Base-by-base conservation (phyloP, 2,888 invertebrate species). In the Anodontia alba region DNA sequence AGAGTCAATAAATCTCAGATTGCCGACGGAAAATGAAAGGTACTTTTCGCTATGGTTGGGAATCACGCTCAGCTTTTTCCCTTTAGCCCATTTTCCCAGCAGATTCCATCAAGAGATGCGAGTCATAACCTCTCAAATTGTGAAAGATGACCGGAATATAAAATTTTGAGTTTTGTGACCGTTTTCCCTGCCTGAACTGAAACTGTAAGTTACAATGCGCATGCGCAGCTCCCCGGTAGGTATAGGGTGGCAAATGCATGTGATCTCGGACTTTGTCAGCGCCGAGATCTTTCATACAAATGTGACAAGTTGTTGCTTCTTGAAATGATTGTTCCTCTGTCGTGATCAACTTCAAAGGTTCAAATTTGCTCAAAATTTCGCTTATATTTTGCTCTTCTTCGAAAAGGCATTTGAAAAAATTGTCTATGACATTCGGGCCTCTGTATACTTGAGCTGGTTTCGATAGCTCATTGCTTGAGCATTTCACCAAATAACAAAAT, bases 401-500 rank as follows among this genome's bases (percentile, higher is more conserved):
- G 12, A 67, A 33, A 3, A 67, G 33, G 17, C 67, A 54, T 26
- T 67, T 33, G 12, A 67, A 7, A 3, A 67, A 33, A 5, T 67
- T 36, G 17, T 33, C 7, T 7, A 33, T 20, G 2, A 33, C 67
- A 33, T 67, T 33, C 7, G 2, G 8, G n/a, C 67, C 67, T 10
- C 67, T 31, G 33, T 33, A 67, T 17, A 67, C 3, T n/a, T 5
- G 8, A 8, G n/a, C 20, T n/a, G 17, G 36, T 23, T 67, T 67
- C 33, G 67, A 17, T 20, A 67, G 36, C n/a, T 36, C n/a, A 15
- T 5, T n/a, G 31, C 67, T n/a, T n/a, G n/a, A 26, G 31, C 73
- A 78, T 7, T 80, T 80, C 3, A 79, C 72, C 51, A 77, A 73
- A 69, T 84, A 84, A n/a, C 69, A 78, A 67, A 71, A 81, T 0